phyloP scores from a whole-genome alignment of 2,797 vertebrate genomes.

The Sebastolobus altivelis region DNA sequence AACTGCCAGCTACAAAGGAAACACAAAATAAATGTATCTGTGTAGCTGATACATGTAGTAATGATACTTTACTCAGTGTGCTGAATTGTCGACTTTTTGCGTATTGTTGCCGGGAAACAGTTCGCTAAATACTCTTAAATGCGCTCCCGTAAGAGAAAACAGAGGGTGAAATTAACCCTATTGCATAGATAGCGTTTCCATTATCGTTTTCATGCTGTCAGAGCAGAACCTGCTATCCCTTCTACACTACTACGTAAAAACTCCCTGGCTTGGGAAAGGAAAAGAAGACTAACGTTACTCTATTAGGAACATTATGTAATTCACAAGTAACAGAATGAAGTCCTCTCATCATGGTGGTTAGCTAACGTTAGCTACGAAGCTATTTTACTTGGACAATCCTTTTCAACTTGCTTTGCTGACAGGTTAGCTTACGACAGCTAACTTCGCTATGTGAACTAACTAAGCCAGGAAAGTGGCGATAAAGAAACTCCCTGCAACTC shows the following conservation, averaged over 20 bases:
- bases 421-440: slow-evolving; percentile 73
- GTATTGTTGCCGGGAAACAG: background rate
- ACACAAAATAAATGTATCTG: accelerated
- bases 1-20: no score
- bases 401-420: slow-evolving; percentile 62
- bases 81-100: background rate
- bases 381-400: slow-evolving; percentile 59
- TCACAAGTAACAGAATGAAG: background rate
- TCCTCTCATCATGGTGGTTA: slow-evolving; percentile 16
- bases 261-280: background rate
- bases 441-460: slow-evolving; percentile 70
- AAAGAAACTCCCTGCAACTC: slow-evolving; percentile 62
- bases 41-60: accelerated
- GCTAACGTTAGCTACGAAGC: slow-evolving; percentile 51
- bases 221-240: slow-evolving; percentile 18
- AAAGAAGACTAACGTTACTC: background rate
- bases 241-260: background rate
- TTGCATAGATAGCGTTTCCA: slow-evolving; percentile 34
- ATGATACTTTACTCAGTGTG: accelerated
- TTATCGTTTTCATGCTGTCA: slow-evolving; percentile 71
- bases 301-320: slow-evolving; percentile 12
- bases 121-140: background rate
- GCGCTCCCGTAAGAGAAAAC: slow-evolving; percentile 20
- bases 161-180: accelerated
- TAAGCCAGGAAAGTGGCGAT: slow-evolving; percentile 51